These are phyloP conservation scores for Dexiosoma caninum DNA, from an alignment of 2,888 invertebrate genomes.

Conservation along the genomic window DNA sequence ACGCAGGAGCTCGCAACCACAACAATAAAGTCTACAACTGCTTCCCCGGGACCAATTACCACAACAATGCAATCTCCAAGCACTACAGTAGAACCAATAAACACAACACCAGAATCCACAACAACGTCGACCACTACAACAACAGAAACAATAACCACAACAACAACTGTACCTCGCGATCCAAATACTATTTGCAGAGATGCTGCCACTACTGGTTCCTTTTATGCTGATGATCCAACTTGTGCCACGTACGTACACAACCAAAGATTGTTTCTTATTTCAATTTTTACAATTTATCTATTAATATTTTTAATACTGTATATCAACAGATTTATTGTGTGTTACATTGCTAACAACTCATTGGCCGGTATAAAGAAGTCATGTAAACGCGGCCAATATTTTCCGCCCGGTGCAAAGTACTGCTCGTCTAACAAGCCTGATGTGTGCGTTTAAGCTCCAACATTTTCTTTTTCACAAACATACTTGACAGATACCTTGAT, in stretches of 20 bases:
- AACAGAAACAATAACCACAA: not conserved
- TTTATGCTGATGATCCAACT: not conserved
- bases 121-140: too few relatives aligned
- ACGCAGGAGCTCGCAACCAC: not conserved
- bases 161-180: not conserved
- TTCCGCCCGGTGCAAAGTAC: conserved; percentile 6
- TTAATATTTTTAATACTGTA: not conserved
- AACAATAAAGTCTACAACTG: not conserved
- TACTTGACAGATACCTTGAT: too few relatives aligned
- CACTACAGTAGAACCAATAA: not conserved
- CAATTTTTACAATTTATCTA: too few relatives aligned
- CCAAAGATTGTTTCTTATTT: too few relatives aligned
- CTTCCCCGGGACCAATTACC: too few relatives aligned
- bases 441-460: not conserved
- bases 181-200: not conserved
- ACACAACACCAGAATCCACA: not conserved
- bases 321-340: not conserved
- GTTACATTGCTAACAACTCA: not conserved
- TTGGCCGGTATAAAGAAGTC: not conserved
- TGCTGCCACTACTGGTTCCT: not conserved
- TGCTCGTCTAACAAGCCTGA: not conserved
- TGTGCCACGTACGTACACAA: not conserved
- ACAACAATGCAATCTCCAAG: not conserved
- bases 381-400: not conserved
- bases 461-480: too few relatives aligned